Conservation (phyloP, 1,140 invertebrate genomes). For the Drosophila kanapiae region DNA sequence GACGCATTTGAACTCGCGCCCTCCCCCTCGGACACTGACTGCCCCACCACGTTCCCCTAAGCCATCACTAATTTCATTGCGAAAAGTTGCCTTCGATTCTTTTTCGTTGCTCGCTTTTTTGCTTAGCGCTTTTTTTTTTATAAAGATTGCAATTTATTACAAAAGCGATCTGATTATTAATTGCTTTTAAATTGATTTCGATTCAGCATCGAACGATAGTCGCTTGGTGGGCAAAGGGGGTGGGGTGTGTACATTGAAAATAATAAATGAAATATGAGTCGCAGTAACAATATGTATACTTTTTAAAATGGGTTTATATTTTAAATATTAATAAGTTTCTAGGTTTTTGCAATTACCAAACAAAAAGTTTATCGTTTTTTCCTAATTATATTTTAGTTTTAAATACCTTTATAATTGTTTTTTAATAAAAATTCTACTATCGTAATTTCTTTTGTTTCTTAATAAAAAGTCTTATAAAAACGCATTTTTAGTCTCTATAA, state of each 20-base stretch:
- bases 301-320: neutral
- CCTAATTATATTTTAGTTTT: no score
- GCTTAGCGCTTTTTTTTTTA: constrained; percentile 56
- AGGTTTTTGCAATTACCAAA: neutral
- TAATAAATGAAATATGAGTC: neutral
- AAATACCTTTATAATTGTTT: no score
- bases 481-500: no score
- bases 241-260: neutral
- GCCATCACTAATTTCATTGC: constrained; percentile 53
- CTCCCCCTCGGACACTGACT: constrained; percentile 6
- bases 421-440: no score
- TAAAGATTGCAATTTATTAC: constrained; percentile 81
- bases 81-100: constrained; percentile 43
- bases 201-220: constrained; percentile 36
- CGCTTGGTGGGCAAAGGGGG: neutral
- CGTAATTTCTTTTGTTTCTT: neutral
- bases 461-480: no score
- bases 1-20: constrained; percentile 63
- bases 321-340: neutral
- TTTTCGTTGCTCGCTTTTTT: constrained; percentile 51
- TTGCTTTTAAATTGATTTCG: constrained; percentile 76
- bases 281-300: no score
- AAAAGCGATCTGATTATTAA: constrained; percentile 80
- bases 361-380: neutral
- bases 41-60: constrained; percentile 2